These are phyloP conservation scores for Pollenia amentaria DNA, from an alignment of 2,888 invertebrate species.

Conservation along the genomic window DNA sequence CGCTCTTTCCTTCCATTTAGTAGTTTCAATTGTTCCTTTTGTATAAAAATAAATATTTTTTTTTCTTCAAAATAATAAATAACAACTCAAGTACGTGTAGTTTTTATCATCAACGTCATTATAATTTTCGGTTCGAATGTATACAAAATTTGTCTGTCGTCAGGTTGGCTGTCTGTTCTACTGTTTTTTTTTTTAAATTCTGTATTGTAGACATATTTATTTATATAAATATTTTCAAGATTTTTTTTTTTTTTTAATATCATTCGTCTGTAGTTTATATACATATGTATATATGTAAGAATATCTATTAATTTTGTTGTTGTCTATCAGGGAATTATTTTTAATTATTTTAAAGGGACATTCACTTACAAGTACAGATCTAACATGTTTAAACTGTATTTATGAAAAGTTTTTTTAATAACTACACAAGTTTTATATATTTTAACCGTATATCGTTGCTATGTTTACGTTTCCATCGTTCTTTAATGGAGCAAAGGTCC, in stretches of 20 bases:
- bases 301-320: too few relatives aligned
- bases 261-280: not conserved
- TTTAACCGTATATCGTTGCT: too few relatives aligned
- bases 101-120: conserved; percentile 47
- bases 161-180: conserved; percentile 16
- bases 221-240: not conserved
- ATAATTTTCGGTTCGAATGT: conserved; percentile 9
- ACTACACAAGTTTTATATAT: too few relatives aligned
- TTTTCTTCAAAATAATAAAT: conserved; percentile 14
- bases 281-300: too few relatives aligned
- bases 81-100: conserved; percentile 53
- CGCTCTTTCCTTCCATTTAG: conserved; percentile 2
- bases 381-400: too few relatives aligned
- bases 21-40: conserved; percentile 55
- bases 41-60: conserved; percentile 1
- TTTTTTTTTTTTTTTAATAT: not conserved
- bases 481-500: too few relatives aligned
- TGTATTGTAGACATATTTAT: too few relatives aligned
- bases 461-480: too few relatives aligned
- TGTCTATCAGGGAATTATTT: too few relatives aligned
- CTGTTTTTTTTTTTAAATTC: conserved; percentile 10
- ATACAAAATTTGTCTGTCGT: not conserved
- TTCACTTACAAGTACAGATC: too few relatives aligned
- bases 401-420: too few relatives aligned
- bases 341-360: too few relatives aligned